Evolutionary conservation across 2,113 vertebrate species (phyloP).

Genomic region (Oncorhynchus mykiss): DNA sequence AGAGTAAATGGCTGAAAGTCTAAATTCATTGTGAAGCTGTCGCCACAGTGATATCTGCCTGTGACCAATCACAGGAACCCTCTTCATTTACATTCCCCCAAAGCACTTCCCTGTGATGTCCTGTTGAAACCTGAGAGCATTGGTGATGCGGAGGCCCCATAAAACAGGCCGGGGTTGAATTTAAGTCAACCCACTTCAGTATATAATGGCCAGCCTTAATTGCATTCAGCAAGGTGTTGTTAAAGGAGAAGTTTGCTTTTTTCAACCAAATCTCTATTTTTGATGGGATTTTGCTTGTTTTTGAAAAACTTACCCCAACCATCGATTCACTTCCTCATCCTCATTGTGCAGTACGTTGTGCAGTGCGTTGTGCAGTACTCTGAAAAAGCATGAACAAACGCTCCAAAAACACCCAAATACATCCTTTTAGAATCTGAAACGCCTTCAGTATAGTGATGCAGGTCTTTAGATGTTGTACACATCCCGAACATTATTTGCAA

Average conservation of each 20-base stretch:
- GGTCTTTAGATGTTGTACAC: no score
- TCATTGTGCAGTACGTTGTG: no score
- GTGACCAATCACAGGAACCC: background rate
- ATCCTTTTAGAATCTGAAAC: no score
- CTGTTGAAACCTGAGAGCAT: background rate
- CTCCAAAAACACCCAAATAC: no score
- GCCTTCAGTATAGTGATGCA: no score
- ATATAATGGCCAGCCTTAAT: slow-evolving; percentile 12
- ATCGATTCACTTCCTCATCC: no score
- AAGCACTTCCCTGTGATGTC: background rate
- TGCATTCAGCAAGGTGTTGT: slow-evolving; percentile 6
- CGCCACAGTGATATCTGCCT: background rate
- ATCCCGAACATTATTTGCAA: no score
- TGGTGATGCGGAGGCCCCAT: slow-evolving; percentile 9
- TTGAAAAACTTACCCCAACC: no score
- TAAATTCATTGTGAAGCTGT: background rate
- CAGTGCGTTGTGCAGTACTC: no score
- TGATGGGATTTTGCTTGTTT: no score
- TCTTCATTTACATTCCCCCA: background rate
- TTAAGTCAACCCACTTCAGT: background rate
- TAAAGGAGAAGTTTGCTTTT: background rate
- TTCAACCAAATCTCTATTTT: no score
- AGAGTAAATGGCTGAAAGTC: slow-evolving; percentile 4
- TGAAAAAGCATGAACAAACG: no score
- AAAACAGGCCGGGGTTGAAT: slow-evolving; percentile 7